These are phyloP conservation scores for Adrianichthys oophorus DNA, from an alignment of 2,797 vertebrate species.

Conservation along the genomic window DNA sequence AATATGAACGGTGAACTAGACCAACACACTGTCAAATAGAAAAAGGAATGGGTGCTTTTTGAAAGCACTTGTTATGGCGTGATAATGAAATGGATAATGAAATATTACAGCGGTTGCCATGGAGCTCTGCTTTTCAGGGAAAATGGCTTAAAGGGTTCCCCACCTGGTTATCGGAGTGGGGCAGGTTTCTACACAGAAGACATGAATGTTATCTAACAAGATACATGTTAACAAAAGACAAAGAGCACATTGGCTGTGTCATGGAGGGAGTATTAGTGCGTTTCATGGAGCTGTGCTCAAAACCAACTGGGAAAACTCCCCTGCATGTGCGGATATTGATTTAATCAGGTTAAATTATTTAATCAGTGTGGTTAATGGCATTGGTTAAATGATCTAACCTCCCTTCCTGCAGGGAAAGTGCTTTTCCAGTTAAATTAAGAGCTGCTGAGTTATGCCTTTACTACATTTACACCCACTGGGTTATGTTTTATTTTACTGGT, in stretches of 20 bases:
- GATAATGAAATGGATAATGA: constrained; percentile 37
- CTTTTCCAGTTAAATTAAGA: constrained; percentile 21
- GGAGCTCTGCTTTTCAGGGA: constrained; percentile 46
- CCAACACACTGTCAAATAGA: constrained; percentile 27
- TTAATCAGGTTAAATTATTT: constrained; percentile 15
- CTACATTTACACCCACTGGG: not conserved
- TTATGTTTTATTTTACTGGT: constrained; percentile 1
- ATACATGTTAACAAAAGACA: constrained; percentile 19
- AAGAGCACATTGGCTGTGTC: constrained; percentile 5
- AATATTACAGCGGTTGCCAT: constrained; percentile 52
- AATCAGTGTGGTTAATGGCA: constrained; percentile 10
- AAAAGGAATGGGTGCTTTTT: constrained; percentile 17
- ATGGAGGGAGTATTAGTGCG: constrained; percentile 7
- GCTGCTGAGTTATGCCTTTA: constrained; percentile 16
- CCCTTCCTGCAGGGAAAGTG: constrained; percentile 2
- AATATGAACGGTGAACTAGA: constrained; percentile 1
- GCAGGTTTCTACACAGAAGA: constrained; percentile 5
- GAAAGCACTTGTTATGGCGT: constrained; percentile 14
- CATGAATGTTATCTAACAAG: constrained; percentile 28
- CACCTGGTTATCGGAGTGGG: constrained; percentile 18
- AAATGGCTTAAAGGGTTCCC: constrained; percentile 36
- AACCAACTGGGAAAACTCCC: constrained; percentile 9
- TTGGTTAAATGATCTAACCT: constrained; percentile 2
- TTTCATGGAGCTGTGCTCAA: constrained; percentile 12
- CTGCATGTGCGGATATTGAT: constrained; percentile 17